Base-by-base conservation (phyloP, 2,113 vertebrate species). In the Erythrocebus patas region DNA sequence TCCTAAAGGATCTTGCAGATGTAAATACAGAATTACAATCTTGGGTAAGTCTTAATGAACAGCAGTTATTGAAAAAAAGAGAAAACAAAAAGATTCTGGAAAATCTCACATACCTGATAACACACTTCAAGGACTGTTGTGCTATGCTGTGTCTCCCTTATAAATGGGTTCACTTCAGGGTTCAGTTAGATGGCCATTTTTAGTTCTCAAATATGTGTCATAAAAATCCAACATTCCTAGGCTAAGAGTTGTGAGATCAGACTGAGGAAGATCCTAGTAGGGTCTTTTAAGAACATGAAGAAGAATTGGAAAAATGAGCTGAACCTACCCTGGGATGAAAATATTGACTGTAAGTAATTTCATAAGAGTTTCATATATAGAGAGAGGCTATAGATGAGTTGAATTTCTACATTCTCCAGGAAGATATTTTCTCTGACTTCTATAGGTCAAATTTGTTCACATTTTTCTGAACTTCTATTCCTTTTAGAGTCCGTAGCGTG, bases 401-500 rank as follows among this genome's bases (percentile, higher is more conserved):
- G 11, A 64, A 64, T 30, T 95, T 92, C 52, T 86, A 30, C 11
- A 89, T 73, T 40, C 45, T 81, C 17, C 66, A 86, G 52, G 45
- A 81, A 78, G 10, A 66, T 75, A 95, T 89, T 85, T 97, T 92
- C 61, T 93, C 35, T 95, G 10, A 86, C 23, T 94, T 94, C 11
- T 32, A 57, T 66, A 72, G 27, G 14, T 22, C 52, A 88, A 40
- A 75, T 95, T 76, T 92, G 48, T 97, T 76, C 10, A 81, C 30
- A 27, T 96, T 86, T 90, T 83, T 89, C 45, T 79, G 64, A 76
- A 73, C 27, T 66, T 78, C 17, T 75, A 4, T 90, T 90, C 30
- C 35, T n/a, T 45, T 88, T 50, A 88, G 35, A 86, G 40, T 95
- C 45, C 75, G 52, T 66, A 79, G 38, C 25, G 45, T 40, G 14